These are phyloP conservation scores for Gasterosteus aculeatus DNA, from an alignment of 2,113 vertebrate species.

Conservation along the genomic window DNA sequence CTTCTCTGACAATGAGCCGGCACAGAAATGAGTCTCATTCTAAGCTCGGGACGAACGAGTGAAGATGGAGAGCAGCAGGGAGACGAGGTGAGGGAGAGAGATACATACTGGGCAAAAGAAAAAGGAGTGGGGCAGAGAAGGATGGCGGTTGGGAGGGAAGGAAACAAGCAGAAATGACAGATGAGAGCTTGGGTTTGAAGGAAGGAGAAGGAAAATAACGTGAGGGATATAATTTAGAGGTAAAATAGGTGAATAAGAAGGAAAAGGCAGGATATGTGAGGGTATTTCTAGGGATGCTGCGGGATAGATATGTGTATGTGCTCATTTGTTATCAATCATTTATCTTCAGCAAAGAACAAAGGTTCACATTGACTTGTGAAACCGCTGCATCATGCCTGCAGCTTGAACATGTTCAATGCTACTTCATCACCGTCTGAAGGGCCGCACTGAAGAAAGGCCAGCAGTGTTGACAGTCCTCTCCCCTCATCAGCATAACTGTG, in stretches of 20 bases:
- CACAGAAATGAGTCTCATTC: slow-evolving; percentile 51
- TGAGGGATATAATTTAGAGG: not conserved
- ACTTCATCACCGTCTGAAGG: slow-evolving; percentile 49
- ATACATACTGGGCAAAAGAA: slow-evolving; percentile 19
- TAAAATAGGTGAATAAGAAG: slow-evolving; percentile 2
- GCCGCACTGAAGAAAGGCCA: slow-evolving; percentile 8
- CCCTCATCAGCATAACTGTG: slow-evolving; percentile 40
- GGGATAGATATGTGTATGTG: slow-evolving; percentile 15
- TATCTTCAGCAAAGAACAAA: slow-evolving; percentile 19
- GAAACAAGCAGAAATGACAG: not conserved
- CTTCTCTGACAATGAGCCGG: slow-evolving; percentile 54
- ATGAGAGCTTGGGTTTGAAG: slow-evolving; percentile 1
- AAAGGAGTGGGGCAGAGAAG: slow-evolving; percentile 1
- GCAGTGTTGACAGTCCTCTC: slow-evolving; percentile 33
- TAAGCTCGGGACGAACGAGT: slow-evolving; percentile 20
- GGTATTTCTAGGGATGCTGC: slow-evolving; percentile 1
- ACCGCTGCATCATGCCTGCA: slow-evolving; percentile 23
- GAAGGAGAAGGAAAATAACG: slow-evolving; percentile 3
- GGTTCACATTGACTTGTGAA: slow-evolving; percentile 29
- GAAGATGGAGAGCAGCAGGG: slow-evolving; percentile 36
- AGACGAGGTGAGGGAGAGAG: slow-evolving; percentile 19
- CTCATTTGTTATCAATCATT: slow-evolving; percentile 27
- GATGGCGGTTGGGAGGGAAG: not conserved
- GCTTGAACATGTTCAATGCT: slow-evolving; percentile 41
- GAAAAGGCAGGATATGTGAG: not conserved